Base-by-base conservation (phyloP, 2,113 vertebrate species). In the Anolis sagrei region DNA sequence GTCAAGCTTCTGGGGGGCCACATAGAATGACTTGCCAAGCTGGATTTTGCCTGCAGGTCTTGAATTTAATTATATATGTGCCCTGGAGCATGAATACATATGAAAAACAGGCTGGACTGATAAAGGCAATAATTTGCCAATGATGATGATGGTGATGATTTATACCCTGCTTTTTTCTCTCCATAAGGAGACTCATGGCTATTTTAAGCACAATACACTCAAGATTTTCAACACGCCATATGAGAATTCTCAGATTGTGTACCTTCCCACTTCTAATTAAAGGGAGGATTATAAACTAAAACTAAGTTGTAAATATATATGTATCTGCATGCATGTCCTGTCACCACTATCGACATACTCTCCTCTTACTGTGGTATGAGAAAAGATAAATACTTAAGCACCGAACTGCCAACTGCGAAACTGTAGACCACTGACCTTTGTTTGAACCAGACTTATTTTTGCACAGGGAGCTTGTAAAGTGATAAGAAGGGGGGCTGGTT, bases 381-480 rank as follows among this genome's bases (percentile, higher is more conserved):
- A 10, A 29, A 77, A 87, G 34, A 66, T 80, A 34, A 13, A 23
- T 68, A 27, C 69, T 78, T 32, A 27, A 32, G 32, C 39, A 69
- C 13, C 0, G 34, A 70, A 62, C 62, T 87, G 49, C 44, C 54
- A 83, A 27, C 61, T 64, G 39, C 11, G 83, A 75, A 90, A 89
- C 72, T 79, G 85, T 23, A 87, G 91, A 3, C 70, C 70, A 29
- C 51, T 94, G 92, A 93, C 94, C 92, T 90, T 79, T 49, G 73
- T 75, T 62, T 94, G 92, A 94, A 91, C 92, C 72, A 44, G 72
- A 79, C 75, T 91, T 94, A 94, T 95, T 94, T 95, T 95, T 93
- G 92, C 69, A 23, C 78, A 86, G 36, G 58, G 44, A 25, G n/a
- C 34, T 86, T 86, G 88, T 90, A 85, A 44, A 82, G 79, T 87